Percentiles rank a stretch among this genome's conserved stretches.
Conservation (phyloP, 1,140 invertebrate species). For the Drosophila tsacasi region DNA sequence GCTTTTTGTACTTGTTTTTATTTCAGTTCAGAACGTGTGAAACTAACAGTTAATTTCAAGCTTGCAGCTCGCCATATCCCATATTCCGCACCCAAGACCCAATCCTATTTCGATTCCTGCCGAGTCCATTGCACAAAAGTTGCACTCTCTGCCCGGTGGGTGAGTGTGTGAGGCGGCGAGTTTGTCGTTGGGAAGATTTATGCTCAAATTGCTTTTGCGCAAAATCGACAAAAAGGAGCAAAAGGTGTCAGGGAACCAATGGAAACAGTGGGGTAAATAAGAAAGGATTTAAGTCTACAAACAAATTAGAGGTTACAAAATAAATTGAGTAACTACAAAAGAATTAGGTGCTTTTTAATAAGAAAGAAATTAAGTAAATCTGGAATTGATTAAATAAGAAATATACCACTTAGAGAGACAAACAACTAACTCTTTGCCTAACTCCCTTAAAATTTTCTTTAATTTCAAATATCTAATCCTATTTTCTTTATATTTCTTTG, state of each 20-base stretch:
- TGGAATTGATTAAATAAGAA: not conserved
- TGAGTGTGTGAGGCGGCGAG: conserved; percentile 50
- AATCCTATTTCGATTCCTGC: conserved; percentile 48
- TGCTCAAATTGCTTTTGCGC: conserved; percentile 80
- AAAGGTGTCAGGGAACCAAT: conserved; percentile 9
- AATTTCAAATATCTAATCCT: not conserved
- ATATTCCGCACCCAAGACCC: conserved; percentile 29
- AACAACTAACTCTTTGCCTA: too few relatives aligned
- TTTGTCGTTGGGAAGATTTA: conserved; percentile 81
- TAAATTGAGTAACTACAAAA: not conserved
- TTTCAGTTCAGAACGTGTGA: conserved; percentile 68
- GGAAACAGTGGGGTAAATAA: conserved; percentile 31
- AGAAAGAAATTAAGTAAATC: not conserved
- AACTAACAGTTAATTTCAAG: conserved; percentile 76
- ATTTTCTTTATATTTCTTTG: not conserved
- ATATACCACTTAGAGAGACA: too few relatives aligned
- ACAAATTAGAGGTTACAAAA: too few relatives aligned
- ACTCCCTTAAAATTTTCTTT: not conserved
- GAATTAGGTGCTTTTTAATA: not conserved
- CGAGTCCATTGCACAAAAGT: conserved; percentile 57
- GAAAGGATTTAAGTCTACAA: not conserved
- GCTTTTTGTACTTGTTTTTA: conserved; percentile 22
- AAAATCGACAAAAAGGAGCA: conserved; percentile 73
- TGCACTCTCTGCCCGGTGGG: conserved; percentile 24
- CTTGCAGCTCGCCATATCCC: conserved; percentile 48